Base-by-base conservation (phyloP, 2,888 invertebrate species). In the Orthonevra nobilis region DNA sequence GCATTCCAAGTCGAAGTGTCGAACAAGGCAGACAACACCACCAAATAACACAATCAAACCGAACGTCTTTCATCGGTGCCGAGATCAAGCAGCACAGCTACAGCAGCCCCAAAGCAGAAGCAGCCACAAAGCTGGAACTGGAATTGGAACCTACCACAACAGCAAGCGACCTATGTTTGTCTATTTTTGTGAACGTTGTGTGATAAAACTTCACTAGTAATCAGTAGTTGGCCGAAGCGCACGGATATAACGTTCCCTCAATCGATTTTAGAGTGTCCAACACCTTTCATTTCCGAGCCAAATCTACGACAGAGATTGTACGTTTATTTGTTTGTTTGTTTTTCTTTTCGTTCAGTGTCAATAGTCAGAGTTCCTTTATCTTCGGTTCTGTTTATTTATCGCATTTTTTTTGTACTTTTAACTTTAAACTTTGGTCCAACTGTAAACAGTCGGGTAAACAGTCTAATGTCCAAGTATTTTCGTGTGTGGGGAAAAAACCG, bases 171-270 rank as follows among this genome's bases (percentile, higher is more conserved):
- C 3, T 58, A 60, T 82, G 64, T 72, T 75, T 77, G 64, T 70
- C 60, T 73, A 72, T 84, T 85, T 82, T 74, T 70, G 69, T 77
- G 73, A 75, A 70, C 86, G 87, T 83, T 86, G 87, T 87, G 86
- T 87, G 86, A 87, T 87, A 87, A 87, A 87, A 87, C 86, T 86
- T 85, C 86, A 85, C 87, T 87, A 87, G 87, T 87, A 87, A 87
- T 86, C 88, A 87, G 86, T 87, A 87, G 87, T 85, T 86, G 85
- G 85, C 84, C 85, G 84, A 87, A 85, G 86, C 84, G 87, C 85
- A 85, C 85, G 87, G 86, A 87, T 85, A 85, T 81, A 75, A 56
- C 70, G 81, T 81, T 77, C 75, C 70, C 74, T 70, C 50, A 75
- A n/a, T 74, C 74, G 81, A 81, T n/a, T n/a, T n/a, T n/a, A n/a